A percentile compares a stretch with the other conserved stretches of the same genome.
These are phyloP conservation scores for Geococcyx californianus DNA, from an alignment of 2,113 vertebrate species.

Conservation along the genomic window DNA sequence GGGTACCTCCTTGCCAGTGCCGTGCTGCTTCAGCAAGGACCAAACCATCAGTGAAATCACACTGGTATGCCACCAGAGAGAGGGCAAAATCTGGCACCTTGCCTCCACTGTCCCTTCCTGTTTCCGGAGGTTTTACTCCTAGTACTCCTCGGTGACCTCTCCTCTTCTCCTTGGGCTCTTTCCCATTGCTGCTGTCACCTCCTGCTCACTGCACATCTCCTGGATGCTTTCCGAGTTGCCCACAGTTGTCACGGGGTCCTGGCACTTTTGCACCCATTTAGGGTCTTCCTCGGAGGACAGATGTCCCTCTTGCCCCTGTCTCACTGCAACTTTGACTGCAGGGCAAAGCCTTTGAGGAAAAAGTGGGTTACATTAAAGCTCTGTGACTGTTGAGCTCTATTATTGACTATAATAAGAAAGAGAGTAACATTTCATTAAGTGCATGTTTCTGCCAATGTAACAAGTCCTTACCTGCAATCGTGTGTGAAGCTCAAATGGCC, in stretches of 20 bases:
- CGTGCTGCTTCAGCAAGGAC: background rate
- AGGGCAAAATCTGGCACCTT: background rate
- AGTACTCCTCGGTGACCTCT: rapidly evolving
- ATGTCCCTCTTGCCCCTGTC: background rate
- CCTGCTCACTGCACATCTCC: background rate
- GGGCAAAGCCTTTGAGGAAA: background rate
- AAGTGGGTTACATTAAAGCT: background rate
- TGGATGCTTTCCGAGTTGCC: background rate
- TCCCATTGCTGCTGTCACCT: background rate
- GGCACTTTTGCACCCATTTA: background rate
- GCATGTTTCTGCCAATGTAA: slow-evolving; percentile 43
- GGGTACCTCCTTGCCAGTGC: background rate
- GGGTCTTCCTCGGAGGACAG: background rate
- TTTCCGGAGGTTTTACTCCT: background rate
- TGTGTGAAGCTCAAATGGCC: slow-evolving; percentile 62
- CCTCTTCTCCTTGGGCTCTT: background rate
- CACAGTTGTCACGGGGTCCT: rapidly evolving
- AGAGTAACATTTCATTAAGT: slow-evolving; percentile 66
- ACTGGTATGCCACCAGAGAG: rapidly evolving
- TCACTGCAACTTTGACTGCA: background rate
- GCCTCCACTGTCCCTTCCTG: background rate
- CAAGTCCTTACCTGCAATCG: slow-evolving; percentile 61
- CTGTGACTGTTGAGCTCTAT: slow-evolving; percentile 11
- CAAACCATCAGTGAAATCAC: rapidly evolving
- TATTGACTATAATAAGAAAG: slow-evolving; percentile 22